These are phyloP conservation scores for Cerastoderma edule DNA, from an alignment of 2,888 invertebrate species.

Conservation along the genomic window DNA sequence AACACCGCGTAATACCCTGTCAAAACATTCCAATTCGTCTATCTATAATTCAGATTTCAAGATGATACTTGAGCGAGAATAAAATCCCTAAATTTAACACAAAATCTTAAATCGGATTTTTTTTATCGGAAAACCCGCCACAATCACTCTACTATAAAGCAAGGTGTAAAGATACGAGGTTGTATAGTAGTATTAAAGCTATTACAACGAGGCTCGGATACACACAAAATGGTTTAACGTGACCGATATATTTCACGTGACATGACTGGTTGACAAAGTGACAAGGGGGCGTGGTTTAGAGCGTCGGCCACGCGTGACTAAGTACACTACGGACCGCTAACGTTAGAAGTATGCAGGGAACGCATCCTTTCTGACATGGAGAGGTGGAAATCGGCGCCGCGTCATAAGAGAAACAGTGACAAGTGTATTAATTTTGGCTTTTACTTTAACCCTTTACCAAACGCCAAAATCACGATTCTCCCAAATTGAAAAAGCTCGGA, in stretches of 20 bases:
- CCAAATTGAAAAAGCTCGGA: no score
- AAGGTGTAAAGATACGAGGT: conserved; percentile 2
- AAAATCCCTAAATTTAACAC: conserved; percentile 21
- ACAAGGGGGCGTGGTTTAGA: conserved; percentile 48
- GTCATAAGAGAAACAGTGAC: no score
- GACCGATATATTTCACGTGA: conserved; percentile 53
- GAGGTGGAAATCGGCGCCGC: no score
- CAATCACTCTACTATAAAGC: conserved; percentile 13
- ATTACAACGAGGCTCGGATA: conserved; percentile 25
- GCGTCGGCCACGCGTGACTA: conserved; percentile 33
- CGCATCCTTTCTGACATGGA: conserved; percentile 14
- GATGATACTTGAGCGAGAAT: conserved; percentile 18
- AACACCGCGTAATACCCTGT: conserved; percentile 4
- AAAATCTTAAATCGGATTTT: conserved; percentile 17
- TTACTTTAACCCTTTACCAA: no score
- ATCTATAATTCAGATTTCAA: conserved; percentile 1
- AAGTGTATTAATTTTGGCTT: no score
- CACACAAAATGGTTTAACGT: conserved; percentile 28
- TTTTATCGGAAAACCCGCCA: conserved; percentile 20
- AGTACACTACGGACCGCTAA: conserved; percentile 27
- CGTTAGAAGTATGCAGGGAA: conserved; percentile 24
- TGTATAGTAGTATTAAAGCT: conserved; percentile 24
- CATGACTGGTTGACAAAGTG: conserved; percentile 58
- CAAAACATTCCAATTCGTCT: conserved; percentile 6
- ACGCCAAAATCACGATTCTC: no score